Evolutionary conservation across 2,888 invertebrate species (phyloP).

Genomic region (Nomada ferruginata): DNA sequence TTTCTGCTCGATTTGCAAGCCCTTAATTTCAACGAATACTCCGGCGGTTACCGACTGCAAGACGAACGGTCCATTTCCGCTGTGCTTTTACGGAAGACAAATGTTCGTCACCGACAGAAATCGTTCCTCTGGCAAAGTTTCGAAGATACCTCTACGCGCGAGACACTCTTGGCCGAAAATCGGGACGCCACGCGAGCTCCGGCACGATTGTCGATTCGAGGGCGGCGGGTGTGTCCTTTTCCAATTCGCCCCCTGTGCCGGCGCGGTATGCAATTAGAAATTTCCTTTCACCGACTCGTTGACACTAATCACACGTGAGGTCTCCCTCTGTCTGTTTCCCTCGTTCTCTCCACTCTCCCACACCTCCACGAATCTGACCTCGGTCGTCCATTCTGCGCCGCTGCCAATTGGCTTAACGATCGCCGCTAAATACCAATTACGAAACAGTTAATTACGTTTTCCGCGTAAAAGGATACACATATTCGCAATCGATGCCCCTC

Average conservation of each 20-base stretch:
- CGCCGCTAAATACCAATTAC: constrained; percentile 68
- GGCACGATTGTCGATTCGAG: constrained; percentile 25
- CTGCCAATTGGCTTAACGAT: constrained; percentile 64
- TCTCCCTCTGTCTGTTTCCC: constrained; percentile 12
- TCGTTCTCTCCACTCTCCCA: constrained; percentile 39
- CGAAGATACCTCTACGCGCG: constrained; percentile 16
- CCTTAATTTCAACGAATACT: constrained; percentile 14
- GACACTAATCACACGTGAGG: constrained; percentile 69
- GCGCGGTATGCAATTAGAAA: constrained; percentile 71
- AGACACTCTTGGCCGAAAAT: constrained; percentile 10
- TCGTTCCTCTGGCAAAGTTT: not conserved
- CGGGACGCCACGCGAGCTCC: constrained; percentile 46
- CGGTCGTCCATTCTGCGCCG: constrained; percentile 49
- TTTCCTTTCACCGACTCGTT: constrained; percentile 72
- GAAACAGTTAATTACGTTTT: constrained; percentile 69
- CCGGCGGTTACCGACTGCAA: not conserved
- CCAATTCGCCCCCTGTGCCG: constrained; percentile 47
- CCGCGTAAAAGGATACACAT: constrained; percentile 61
- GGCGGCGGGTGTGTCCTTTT: constrained; percentile 43
- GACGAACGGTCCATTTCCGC: not conserved
- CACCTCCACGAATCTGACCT: constrained; percentile 61
- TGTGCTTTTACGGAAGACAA: constrained; percentile 31
- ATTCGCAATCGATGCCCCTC: constrained; percentile 51
- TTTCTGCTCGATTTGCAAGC: constrained; percentile 4
- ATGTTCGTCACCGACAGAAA: constrained; percentile 9